A percentile compares a stretch with the other conserved stretches of the same genome.
phyloP scores from a whole-genome alignment of 2,797 vertebrate genomes.

The Pseudomugil gertrudae region DNA sequence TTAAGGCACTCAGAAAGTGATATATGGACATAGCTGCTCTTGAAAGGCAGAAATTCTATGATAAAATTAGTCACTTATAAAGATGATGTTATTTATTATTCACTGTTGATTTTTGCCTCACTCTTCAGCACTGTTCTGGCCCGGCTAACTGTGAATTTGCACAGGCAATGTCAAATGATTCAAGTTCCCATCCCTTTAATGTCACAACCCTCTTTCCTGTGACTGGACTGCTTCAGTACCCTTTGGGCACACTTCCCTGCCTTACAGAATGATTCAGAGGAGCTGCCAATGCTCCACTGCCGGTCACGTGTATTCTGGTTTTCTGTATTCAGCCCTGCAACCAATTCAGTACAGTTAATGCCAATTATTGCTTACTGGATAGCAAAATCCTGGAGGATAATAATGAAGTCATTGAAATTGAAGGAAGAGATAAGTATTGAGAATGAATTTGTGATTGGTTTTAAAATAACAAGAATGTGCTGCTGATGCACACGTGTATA shows the following conservation, averaged over 20 bases:
- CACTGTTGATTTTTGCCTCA: constrained; percentile 24
- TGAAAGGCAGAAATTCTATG: background rate
- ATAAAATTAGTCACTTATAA: background rate
- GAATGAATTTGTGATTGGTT: constrained; percentile 45
- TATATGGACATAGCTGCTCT: background rate
- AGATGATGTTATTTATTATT: background rate
- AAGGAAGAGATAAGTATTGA: constrained; percentile 31
- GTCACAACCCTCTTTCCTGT: constrained; percentile 35
- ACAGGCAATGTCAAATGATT: constrained; percentile 43
- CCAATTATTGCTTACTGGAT: constrained; percentile 18
- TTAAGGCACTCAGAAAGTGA: background rate
- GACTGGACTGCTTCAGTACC: constrained; percentile 3
- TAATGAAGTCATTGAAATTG: constrained; percentile 27
- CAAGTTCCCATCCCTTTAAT: constrained; percentile 49
- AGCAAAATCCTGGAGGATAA: constrained; percentile 31
- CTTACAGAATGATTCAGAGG: constrained; percentile 21
- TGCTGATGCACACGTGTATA: constrained; percentile 11
- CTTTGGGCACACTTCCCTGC: constrained; percentile 20
- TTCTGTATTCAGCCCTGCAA: background rate
- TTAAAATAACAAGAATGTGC: constrained; percentile 25
- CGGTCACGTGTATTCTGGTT: constrained; percentile 15
- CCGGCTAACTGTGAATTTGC: constrained; percentile 33
- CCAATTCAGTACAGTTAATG: constrained; percentile 13
- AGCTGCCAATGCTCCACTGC: constrained; percentile 5
- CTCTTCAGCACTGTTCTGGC: constrained; percentile 19